Evolutionary conservation across 2,113 vertebrate genomes (phyloP), one percentile per base, ranked within the genome.

Genomic region (Meriones unguiculatus): DNA sequence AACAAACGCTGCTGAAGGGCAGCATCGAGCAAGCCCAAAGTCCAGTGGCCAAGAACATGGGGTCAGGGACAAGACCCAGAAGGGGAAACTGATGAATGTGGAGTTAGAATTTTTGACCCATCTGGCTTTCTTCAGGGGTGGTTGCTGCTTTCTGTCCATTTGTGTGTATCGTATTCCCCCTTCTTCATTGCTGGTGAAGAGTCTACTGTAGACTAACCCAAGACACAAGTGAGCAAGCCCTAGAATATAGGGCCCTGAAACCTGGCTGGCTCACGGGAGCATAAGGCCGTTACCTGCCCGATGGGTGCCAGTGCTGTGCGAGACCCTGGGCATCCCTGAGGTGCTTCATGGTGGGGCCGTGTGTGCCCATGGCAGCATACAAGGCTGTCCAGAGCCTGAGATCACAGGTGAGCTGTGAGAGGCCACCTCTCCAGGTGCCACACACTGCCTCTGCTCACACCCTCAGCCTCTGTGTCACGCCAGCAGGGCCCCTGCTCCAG

Each of bases 361-460:
- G 32, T 54, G 18, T 69, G 57, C 30, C 72, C 54, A 25, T n/a
- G n/a, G 11, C 6, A 28, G n/a, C 2, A 2, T n/a, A 85, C 30
- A 3, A 0, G 57, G 41, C 38, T n/a, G 24, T 9, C 7, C 13
- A 28, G 72, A 73, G 65, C 38, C n/a, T 14, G 67, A 41, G 30
- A 54, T 32, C 69, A 15, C 28, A 41, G 15, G 3, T 90, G 5
- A n/a, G 22, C 17, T 65, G 13, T 24, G 72, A 50, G 72, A 90
- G 32, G 85, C 64, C 25, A 6, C 28, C 1, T 17, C 5, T 1
- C 12, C 38, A 0, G 22, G 64, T 8, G 0, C 54, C 72, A 13
- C 10, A 2, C 6, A 0, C 20, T 7, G 12, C 32, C 11, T 3
- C 35, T 1, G 14, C 1, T 64, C 32, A 46, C 3, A 12, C 35